Evolutionary conservation across 1,140 invertebrate genomes (phyloP), one percentile per base, ranked within the genome.

Genomic region (Hyles euphorbiae): DNA sequence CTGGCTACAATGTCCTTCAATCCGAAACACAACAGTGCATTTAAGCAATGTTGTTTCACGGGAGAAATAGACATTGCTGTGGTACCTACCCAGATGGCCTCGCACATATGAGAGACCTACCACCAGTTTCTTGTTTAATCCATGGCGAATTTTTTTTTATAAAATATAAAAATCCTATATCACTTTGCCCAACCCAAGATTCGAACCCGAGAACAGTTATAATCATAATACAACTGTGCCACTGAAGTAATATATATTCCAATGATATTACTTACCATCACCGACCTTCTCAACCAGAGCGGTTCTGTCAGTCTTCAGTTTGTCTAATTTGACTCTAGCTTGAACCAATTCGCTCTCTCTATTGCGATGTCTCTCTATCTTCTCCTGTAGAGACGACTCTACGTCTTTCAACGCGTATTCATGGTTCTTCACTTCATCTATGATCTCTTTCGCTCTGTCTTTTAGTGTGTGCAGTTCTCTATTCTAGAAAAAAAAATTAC

Each of bases 251-350:
- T 11, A 60, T 49, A 53, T 22, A 22, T 22, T 22, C 22, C 22
- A 11, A 11, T 12, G 10, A 8, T 58, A 66, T 12, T 32, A 62
- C 68, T 78, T 74, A 91, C 91, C 88, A 65, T 89, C 76, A 34
- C 91, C 91, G 63, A 80, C 74, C 56, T 87, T 87, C 45, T 90
- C 69, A 12, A 88, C 66, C 2, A 91, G 63, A 32, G 67, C 68
- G 34, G 63, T 63, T 34, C 90, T 81, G 70, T 92, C 91, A 45
- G 83, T 90, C 5, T 82, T 75, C 3, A 91, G 66, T 71, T 91
- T 92, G 12, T 88, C 83, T 58, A 92, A 82, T 32, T 91, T 90
- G 6, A 83, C 74, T 49, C 85, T 80, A n/a, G 78, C 79, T 46
- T 86, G 67, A 3, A 66, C 60, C 44, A 92, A 82, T 2, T 91